Base-by-base conservation (phyloP, 2,888 invertebrate species). In the Conops quadrifasciatus region DNA sequence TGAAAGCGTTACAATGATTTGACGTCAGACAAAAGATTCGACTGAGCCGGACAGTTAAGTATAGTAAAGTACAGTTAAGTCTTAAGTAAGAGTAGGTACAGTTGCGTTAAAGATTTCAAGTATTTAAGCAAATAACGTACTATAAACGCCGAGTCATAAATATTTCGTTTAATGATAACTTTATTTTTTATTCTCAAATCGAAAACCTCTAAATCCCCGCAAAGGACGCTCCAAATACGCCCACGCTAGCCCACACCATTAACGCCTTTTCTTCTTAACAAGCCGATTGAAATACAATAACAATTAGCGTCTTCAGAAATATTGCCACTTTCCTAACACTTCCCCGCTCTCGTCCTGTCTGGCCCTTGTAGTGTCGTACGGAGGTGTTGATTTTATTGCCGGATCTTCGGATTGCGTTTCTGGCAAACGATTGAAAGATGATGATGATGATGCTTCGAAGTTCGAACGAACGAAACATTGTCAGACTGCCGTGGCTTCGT, bases 381-480 rank as follows among this genome's bases (percentile, higher is more conserved):
- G 49, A 26, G 63, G 63, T 49, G 63, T 49, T 64, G 63, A 64
- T 49, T 64, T 64, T 49, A 64, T 64, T 64, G 63, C 63, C 49
- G 47, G 16, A 64, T 24, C 49, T 64, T 64, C 24, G 62, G 47
- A 45, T 47, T 16, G 15, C 63, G 21, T 26, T 47, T 64, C 47
- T 64, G 21, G 30, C 36, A 45, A 36, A 21, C 63, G 49, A 64
- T 64, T 64, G 63, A 64, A 64, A 60, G 36, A 36, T 36, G 53
- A 64, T 47, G 49, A 21, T 64, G 36, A 36, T 36, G 53, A 64
- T 47, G 49, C 15, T 64, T 64, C 49, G 24, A 15, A 28, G 43
- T 47, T 63, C 47, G n/a, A 47, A 13, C 2, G 49, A 21, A 47
- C 24, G 63, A 64, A 64, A 24, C 63, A 63, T 24, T 49, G 13